Percentiles rank a stretch among this genome's conserved stretches.
These are phyloP conservation scores for Apomyelois bistriatella DNA, from an alignment of 2,888 invertebrate genomes.

Conservation along the genomic window DNA sequence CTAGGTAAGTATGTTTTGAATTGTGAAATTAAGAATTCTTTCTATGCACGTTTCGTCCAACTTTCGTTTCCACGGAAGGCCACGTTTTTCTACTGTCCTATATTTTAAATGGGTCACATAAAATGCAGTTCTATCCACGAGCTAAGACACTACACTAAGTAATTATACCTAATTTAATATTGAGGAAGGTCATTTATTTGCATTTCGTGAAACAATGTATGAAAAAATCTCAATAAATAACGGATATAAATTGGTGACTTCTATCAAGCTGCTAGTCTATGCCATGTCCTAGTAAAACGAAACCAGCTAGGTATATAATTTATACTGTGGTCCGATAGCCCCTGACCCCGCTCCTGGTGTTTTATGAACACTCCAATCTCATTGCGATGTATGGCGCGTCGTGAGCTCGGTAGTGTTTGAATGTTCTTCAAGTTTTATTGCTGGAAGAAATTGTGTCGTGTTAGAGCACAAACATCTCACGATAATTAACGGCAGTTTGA, in stretches of 20 bases:
- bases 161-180: too few species aligned
- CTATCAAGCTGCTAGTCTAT: constrained; percentile 20
- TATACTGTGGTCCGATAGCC: constrained; percentile 28
- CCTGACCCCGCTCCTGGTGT: constrained; percentile 21
- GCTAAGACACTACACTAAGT: too few species aligned
- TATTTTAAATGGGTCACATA: too few species aligned
- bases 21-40: too few species aligned
- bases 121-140: too few species aligned
- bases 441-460: background rate
- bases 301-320: constrained; percentile 27
- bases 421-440: constrained; percentile 12
- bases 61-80: too few species aligned
- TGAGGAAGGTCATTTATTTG: too few species aligned
- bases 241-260: background rate
- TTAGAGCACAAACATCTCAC: background rate
- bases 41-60: too few species aligned
- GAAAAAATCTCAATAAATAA: too few species aligned
- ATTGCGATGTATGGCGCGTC: constrained; percentile 21
- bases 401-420: constrained; percentile 4
- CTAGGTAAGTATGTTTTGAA: too few species aligned
- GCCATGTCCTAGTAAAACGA: constrained; percentile 28
- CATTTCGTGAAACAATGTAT: too few species aligned
- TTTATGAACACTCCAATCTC: constrained; percentile 17
- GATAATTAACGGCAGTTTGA: background rate
- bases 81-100: too few species aligned